Conservation (phyloP, 2,113 vertebrate genomes). For the Epinephelus fuscoguttatus region DNA sequence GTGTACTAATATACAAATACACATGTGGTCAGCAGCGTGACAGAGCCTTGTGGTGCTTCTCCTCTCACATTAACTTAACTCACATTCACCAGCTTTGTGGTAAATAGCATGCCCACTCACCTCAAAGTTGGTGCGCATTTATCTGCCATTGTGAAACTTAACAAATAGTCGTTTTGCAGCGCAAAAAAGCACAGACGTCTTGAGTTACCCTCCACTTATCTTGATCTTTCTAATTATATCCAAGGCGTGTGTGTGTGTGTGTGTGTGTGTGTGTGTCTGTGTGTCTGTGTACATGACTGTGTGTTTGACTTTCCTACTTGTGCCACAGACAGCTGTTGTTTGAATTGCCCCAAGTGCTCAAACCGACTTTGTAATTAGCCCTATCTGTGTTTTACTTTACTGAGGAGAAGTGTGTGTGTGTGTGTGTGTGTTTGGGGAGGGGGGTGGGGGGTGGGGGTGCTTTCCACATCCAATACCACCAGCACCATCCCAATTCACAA, state of each 20-base stretch:
- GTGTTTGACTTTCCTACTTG: slow-evolving; percentile 74
- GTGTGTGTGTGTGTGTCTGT: slow-evolving; percentile 29
- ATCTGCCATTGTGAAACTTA: slow-evolving; percentile 24
- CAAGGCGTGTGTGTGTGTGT: slow-evolving; percentile 42
- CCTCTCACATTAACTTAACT: neutral
- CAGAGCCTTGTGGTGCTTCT: neutral
- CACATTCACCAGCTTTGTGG: neutral
- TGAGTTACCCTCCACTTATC: slow-evolving; percentile 57
- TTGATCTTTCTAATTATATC: slow-evolving; percentile 73
- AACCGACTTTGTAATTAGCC: slow-evolving; percentile 76
- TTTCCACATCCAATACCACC: slow-evolving; percentile 4
- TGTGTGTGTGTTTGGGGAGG: slow-evolving; percentile 16
- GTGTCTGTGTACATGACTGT: slow-evolving; percentile 29
- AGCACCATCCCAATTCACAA: slow-evolving; percentile 41
- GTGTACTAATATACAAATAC: neutral
- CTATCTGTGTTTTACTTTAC: slow-evolving; percentile 68
- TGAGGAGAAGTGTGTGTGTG: slow-evolving; percentile 44
- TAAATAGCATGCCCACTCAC: neutral
- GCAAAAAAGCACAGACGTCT: slow-evolving; percentile 23
- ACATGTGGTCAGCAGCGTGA: neutral
- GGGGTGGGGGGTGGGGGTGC: neutral
- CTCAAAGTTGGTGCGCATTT: neutral
- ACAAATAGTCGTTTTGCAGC: slow-evolving; percentile 41
- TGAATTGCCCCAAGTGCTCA: slow-evolving; percentile 67
- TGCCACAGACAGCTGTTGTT: slow-evolving; percentile 82